Evolutionary conservation across 2,113 vertebrate genomes (phyloP), one percentile per base, ranked within the genome.

Genomic region (Oryctolagus cuniculus): DNA sequence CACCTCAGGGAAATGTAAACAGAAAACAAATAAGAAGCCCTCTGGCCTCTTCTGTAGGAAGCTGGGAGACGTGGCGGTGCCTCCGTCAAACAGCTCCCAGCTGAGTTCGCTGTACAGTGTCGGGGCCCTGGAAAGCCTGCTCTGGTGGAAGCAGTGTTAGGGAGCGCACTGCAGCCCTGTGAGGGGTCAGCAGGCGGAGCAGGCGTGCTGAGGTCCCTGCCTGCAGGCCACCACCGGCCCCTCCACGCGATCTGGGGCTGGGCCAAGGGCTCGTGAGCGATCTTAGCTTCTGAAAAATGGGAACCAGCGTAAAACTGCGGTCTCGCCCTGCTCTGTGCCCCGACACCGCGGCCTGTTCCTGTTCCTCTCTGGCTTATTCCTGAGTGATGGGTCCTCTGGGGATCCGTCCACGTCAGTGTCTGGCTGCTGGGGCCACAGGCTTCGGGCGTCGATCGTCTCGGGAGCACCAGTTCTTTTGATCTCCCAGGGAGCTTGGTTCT

Each of bases 1-100:
- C 93, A 94, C 87, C 97, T 93, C 91, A 94, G 90, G 96, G 96
- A 98, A 97, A 92, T 6, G 53, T 94, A 98, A 98, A 97, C 95
- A 97, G 95, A 98, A 85, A 73, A 58, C 44, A 87, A 97, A 88
- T 74, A 64, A 74, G 97, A 92, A 97, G 95, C 27, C 89, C 91
- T 98, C 67, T 81, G 98, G 93, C 66, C 94, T 95, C 93, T 80
- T 58, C 75, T 78, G 84, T 61, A 85, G 93, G 81, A 94, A 95
- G 89, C 95, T 91, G 94, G 70, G 78, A 93, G 96, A 96, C 91
- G 87, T 13, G 90, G 87, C 12, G 89, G 89, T 97, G 88, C 82
- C 72, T 75, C 79, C 55, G 24, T 96, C 78, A 72, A 87, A 94
- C 95, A 98, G 75, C 86, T 9, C 73, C 92, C 77, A 0, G 3